phyloP scores from a whole-genome alignment of 1,140 invertebrate genomes.

The Achroia grisella region DNA sequence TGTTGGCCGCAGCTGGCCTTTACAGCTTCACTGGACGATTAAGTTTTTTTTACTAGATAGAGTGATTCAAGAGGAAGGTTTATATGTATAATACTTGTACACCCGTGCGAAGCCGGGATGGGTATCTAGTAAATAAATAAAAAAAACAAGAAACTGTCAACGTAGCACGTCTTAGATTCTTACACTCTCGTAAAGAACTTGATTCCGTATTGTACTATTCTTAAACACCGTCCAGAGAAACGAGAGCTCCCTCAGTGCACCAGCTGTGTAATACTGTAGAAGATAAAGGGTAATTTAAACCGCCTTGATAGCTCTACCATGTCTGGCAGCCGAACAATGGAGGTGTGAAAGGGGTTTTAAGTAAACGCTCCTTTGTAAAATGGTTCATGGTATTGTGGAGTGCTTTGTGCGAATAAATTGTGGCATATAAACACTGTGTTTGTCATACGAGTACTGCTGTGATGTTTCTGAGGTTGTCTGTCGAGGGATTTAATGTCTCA shows the following conservation, averaged over 20 bases:
- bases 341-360: slow-evolving; percentile 60
- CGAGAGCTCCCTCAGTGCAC: slow-evolving; percentile 14
- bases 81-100: too few species aligned
- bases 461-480: too few species aligned
- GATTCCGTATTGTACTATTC: slow-evolving; percentile 35
- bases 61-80: too few species aligned
- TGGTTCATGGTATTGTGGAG: slow-evolving; percentile 37
- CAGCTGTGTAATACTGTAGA: neutral
- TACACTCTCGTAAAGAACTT: slow-evolving; percentile 28
- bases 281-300: slow-evolving; percentile 6
- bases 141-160: slow-evolving; percentile 17
- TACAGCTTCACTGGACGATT: too few species aligned
- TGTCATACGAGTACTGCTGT: too few species aligned
- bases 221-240: slow-evolving; percentile 18
- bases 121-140: neutral
- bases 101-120: too few species aligned
- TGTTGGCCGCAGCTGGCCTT: too few species aligned
- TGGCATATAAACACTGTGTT: slow-evolving; percentile 15
- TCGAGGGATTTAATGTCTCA: too few species aligned
- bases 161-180: slow-evolving; percentile 35
- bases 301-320: slow-evolving; percentile 16
- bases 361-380: slow-evolving; percentile 58
- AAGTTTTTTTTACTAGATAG: too few species aligned
- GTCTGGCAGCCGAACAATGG: slow-evolving; percentile 38
- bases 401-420: slow-evolving; percentile 56